A percentile compares a stretch with the other conserved stretches of the same genome.
Conservation (phyloP, 2,113 vertebrate genomes). For the Aix galericulata region DNA sequence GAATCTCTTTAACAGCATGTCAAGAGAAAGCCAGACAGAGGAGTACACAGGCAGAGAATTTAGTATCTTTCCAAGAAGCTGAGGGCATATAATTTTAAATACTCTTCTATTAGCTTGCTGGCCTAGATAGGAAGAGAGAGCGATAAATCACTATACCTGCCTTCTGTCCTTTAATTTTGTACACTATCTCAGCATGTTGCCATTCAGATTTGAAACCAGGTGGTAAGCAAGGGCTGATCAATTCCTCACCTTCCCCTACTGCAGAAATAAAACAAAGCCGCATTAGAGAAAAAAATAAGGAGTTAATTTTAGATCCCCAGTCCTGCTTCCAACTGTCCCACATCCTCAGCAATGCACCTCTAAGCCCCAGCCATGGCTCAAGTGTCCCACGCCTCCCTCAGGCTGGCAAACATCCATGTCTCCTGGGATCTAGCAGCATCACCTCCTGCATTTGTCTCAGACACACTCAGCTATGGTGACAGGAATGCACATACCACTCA, state of each 20-base stretch:
- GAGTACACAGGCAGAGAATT: neutral
- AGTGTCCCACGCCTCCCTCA: neutral
- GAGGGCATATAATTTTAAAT: neutral
- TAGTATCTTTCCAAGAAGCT: neutral
- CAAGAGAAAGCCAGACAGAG: neutral
- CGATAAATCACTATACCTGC: conserved; percentile 79
- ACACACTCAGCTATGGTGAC: neutral
- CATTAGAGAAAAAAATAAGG: neutral
- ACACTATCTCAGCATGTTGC: conserved; percentile 86
- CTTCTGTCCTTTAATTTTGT: conserved; percentile 88
- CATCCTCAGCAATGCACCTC: neutral
- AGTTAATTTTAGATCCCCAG: neutral
- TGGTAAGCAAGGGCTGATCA: conserved; percentile 90
- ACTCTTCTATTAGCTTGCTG: neutral
- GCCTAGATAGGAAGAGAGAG: neutral
- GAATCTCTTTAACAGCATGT: neutral
- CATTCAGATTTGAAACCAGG: conserved; percentile 84
- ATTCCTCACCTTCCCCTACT: conserved; percentile 81
- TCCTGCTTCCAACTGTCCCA: neutral
- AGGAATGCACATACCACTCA: neutral
- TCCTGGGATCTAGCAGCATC: neutral
- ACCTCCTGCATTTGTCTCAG: neutral
- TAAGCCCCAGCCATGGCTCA: neutral
- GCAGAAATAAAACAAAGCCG: conserved; percentile 26
- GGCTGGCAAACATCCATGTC: neutral